Evolutionary conservation across 2,888 invertebrate species (phyloP).

Genomic region (Furcula furcula): DNA sequence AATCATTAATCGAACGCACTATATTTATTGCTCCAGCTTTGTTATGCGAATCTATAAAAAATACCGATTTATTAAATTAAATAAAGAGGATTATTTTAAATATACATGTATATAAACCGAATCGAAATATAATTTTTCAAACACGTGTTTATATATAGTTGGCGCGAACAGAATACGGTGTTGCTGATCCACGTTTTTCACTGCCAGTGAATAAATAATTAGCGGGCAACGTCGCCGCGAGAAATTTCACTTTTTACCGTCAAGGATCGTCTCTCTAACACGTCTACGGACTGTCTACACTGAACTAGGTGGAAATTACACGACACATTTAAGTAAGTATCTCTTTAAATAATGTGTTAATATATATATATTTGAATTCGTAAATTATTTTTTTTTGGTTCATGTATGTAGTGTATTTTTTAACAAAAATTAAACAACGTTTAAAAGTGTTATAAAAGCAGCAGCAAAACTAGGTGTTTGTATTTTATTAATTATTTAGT

Average conservation of each 20-base stretch:
- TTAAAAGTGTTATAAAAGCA: too few relatives aligned
- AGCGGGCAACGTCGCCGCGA: constrained; percentile 51
- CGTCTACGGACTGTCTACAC: constrained; percentile 56
- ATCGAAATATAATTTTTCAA: constrained; percentile 49
- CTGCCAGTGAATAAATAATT: constrained; percentile 68
- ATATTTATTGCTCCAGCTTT: constrained; percentile 21
- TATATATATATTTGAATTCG: background rate
- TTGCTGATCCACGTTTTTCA: constrained; percentile 71
- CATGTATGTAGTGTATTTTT: too few relatives aligned
- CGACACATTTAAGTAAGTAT: constrained; percentile 59
- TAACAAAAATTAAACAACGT: too few relatives aligned
- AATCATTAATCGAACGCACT: constrained; percentile 57
- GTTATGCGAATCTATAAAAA: constrained; percentile 29
- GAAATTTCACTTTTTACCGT: constrained; percentile 75
- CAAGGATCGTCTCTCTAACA: constrained; percentile 48
- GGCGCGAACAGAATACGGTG: constrained; percentile 63
- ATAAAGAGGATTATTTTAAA: constrained; percentile 43
- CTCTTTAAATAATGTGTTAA: too few relatives aligned
- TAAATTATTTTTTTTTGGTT: background rate
- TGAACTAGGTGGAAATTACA: constrained; percentile 46
- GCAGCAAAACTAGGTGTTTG: too few relatives aligned
- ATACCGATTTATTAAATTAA: constrained; percentile 42
- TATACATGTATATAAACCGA: constrained; percentile 23
- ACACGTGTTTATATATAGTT: constrained; percentile 74
- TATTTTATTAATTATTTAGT: too few relatives aligned